Conservation (phyloP, 2,113 vertebrate species). For the Leptodactylus fuscus region DNA sequence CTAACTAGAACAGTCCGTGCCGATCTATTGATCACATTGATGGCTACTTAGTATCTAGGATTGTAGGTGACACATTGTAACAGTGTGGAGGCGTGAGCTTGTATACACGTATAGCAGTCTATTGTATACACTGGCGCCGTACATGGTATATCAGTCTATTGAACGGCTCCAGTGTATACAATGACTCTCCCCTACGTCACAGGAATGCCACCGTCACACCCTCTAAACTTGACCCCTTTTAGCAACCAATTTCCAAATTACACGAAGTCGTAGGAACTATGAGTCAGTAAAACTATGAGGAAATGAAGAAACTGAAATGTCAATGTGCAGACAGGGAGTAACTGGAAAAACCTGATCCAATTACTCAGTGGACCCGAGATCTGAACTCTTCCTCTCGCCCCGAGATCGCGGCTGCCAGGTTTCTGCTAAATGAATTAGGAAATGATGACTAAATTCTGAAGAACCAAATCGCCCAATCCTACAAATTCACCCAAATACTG, state of each 20-base stretch:
- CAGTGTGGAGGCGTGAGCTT: too few relatives aligned
- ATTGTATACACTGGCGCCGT: too few relatives aligned
- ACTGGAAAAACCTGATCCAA: neutral
- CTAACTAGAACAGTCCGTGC: too few relatives aligned
- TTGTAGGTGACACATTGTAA: too few relatives aligned
- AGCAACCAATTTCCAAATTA: neutral
- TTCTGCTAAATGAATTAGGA: neutral
- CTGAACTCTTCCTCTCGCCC: neutral
- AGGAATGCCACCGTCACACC: constrained; percentile 9
- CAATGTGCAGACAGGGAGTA: neutral
- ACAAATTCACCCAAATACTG: neutral
- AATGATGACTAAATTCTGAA: neutral
- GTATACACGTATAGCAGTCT: too few relatives aligned
- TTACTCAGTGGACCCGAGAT: neutral
- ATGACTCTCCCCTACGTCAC: neutral
- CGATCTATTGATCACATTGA: too few relatives aligned
- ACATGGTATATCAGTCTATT: too few relatives aligned
- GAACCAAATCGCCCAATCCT: neutral
- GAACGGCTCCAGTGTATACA: neutral
- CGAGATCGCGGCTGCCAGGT: neutral
- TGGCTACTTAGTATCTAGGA: too few relatives aligned
- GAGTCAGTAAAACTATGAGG: neutral
- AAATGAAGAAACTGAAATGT: neutral
- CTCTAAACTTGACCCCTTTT: neutral
- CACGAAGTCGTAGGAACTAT: neutral